Conservation (phyloP, 2,888 invertebrate species). For the Vesta saturnalis region DNA sequence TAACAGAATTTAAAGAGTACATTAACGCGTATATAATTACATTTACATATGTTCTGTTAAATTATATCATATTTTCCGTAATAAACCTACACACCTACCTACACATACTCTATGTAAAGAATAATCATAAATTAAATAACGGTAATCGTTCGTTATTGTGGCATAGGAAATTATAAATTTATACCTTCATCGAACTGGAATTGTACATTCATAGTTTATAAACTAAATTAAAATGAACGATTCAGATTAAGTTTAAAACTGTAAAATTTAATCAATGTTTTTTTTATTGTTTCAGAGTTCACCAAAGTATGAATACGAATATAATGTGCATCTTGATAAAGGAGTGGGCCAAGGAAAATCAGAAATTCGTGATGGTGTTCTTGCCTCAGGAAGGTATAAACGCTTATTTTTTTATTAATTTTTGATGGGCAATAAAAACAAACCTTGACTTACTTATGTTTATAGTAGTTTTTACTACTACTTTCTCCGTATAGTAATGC, state of each 20-base stretch:
- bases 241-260: too few species aligned
- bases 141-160: background rate
- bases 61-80: background rate
- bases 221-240: too few species aligned
- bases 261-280: too few species aligned
- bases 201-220: too few species aligned
- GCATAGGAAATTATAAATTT: too few species aligned
- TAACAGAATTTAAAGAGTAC: too few species aligned
- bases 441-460: background rate
- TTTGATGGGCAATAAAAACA: background rate
- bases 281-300: constrained; percentile 58
- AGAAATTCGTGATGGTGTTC: constrained; percentile 61
- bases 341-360: constrained; percentile 62
- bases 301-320: constrained; percentile 66
- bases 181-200: too few species aligned
- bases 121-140: background rate
- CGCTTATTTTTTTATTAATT: background rate
- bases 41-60: too few species aligned
- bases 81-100: background rate
- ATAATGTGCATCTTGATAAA: constrained; percentile 59
- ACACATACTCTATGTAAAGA: too few species aligned
- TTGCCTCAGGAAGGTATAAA: constrained; percentile 61
- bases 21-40: background rate
- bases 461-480: too few species aligned
- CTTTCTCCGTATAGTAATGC: too few species aligned